Percentiles rank a stretch among this genome's conserved stretches.
Conservation (phyloP, 1,140 invertebrate genomes). For the Brevipalpus yothersi region DNA sequence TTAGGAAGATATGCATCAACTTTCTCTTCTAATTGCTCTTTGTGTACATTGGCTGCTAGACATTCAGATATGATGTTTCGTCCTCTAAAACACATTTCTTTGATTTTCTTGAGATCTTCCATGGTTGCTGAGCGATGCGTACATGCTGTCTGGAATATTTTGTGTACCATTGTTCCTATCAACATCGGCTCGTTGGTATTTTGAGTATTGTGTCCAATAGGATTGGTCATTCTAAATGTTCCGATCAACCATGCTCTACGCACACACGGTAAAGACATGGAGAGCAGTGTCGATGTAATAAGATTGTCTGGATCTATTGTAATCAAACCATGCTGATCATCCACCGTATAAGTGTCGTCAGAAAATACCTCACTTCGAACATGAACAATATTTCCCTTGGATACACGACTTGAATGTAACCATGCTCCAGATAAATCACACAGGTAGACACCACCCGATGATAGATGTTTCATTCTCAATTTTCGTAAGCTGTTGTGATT, state of each 20-base stretch:
- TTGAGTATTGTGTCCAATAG: too few species aligned
- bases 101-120: constrained; percentile 5
- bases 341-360: constrained; percentile 12
- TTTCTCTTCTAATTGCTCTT: constrained; percentile 7
- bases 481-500: neutral
- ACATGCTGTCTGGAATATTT: constrained; percentile 25
- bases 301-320: constrained; percentile 59
- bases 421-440: neutral
- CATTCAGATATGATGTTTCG: neutral
- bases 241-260: constrained; percentile 53
- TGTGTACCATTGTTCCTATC: constrained; percentile 27
- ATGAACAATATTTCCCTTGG: neutral
- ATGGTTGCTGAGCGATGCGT: neutral
- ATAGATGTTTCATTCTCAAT: neutral
- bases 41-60: constrained; percentile 5
- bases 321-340: constrained; percentile 28
- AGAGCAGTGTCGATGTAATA: constrained; percentile 60
- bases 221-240: constrained; percentile 34
- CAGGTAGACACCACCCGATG: neutral
- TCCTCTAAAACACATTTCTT: constrained; percentile 3
- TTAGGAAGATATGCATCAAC: constrained; percentile 29
- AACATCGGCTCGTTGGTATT: constrained; percentile 23
- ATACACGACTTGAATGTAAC: neutral
- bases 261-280: constrained; percentile 53
- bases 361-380: neutral